Conservation (phyloP, 2,797 vertebrate genomes). For the Trachops cirrhosus region DNA sequence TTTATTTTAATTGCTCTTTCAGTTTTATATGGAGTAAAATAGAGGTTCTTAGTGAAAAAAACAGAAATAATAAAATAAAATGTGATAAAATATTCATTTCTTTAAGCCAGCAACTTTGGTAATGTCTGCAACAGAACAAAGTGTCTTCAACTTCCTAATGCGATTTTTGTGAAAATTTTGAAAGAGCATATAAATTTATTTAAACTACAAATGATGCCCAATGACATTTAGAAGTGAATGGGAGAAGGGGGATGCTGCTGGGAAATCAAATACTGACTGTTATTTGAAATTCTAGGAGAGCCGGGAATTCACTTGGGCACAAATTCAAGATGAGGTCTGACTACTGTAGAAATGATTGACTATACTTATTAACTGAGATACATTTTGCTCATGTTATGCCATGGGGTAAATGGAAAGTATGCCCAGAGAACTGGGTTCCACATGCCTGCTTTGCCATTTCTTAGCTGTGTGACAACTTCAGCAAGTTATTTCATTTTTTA, state of each 20-base stretch:
- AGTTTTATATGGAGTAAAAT: constrained; percentile 58
- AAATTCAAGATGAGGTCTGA: background rate
- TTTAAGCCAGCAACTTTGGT: background rate
- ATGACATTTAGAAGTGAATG: background rate
- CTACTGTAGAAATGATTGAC: background rate
- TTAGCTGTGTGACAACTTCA: background rate
- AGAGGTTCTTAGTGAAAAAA: constrained; percentile 51
- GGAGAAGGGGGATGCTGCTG: background rate
- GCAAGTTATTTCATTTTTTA: background rate
- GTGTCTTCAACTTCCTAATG: background rate
- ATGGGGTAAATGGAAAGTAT: background rate
- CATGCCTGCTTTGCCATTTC: background rate
- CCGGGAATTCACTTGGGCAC: background rate
- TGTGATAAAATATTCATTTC: background rate
- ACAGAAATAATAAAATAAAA: background rate
- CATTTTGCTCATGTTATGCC: background rate
- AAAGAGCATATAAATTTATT: background rate
- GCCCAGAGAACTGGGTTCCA: background rate
- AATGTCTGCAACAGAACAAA: background rate
- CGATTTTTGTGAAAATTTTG: background rate
- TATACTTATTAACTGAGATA: background rate
- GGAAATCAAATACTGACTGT: background rate
- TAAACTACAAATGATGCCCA: background rate
- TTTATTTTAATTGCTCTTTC: constrained; percentile 53
- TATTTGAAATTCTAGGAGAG: background rate